Conservation (phyloP, 2,888 invertebrate species). For the Ditylenchus weischeri region DNA sequence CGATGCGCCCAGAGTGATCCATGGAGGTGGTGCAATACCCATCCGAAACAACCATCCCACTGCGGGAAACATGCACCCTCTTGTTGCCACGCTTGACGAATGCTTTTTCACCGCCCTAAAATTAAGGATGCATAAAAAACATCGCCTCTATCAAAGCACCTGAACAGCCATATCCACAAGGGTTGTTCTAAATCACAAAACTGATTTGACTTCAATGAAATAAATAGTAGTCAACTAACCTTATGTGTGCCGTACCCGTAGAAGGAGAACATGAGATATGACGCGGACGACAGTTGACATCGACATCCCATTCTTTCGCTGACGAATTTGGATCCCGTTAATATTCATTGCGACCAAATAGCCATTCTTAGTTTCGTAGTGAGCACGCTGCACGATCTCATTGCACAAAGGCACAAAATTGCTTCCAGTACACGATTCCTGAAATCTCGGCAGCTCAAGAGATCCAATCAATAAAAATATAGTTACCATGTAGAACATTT, state of each 20-base stretch:
- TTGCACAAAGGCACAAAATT: conserved; percentile 53
- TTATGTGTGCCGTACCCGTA: conserved; percentile 54
- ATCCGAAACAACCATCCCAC: conserved; percentile 56
- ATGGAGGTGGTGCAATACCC: conserved; percentile 52
- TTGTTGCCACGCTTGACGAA: conserved; percentile 53
- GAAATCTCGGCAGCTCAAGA: neutral
- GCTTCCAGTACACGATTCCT: neutral
- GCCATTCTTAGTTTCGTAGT: conserved; percentile 53
- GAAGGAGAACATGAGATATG: conserved; percentile 59
- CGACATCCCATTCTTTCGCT: conserved; percentile 60
- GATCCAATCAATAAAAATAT: neutral
- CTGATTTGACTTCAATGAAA: neutral
- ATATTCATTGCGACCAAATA: conserved; percentile 51
- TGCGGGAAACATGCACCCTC: conserved; percentile 53
- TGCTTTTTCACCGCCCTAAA: conserved; percentile 48
- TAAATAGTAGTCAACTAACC: neutral
- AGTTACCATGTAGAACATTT: conserved; percentile 49
- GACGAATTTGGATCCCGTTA: conserved; percentile 59
- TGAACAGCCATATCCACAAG: conserved; percentile 60
- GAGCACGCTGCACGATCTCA: conserved; percentile 57
- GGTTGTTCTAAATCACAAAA: conserved; percentile 43
- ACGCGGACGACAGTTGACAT: conserved; percentile 60
- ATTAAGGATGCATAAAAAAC: neutral
- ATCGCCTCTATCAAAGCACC: conserved; percentile 33
- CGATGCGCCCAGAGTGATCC: conserved; percentile 46